These are phyloP conservation scores for Tryphoninae sp. DNA, from an alignment of 2,888 invertebrate species.

Conservation along the genomic window DNA sequence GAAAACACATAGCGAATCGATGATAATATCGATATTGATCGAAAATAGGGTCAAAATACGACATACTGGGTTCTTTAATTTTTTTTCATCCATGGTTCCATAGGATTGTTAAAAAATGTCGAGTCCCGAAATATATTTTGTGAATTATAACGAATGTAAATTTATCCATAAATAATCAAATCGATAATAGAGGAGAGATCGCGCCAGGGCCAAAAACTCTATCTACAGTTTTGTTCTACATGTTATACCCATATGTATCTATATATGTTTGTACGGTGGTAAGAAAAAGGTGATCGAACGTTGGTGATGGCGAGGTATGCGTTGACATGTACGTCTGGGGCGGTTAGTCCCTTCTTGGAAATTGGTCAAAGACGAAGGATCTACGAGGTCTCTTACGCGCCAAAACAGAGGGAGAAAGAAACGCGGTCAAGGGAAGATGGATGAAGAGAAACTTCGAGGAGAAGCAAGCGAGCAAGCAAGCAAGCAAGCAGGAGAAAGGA, in stretches of 20 bases:
- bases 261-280: neutral
- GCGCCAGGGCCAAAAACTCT: too few species aligned
- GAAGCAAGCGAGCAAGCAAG: neutral
- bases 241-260: neutral
- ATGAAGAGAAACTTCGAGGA: conserved; percentile 33
- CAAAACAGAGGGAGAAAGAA: conserved; percentile 38
- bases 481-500: conserved; percentile 2
- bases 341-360: conserved; percentile 72
- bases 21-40: too few species aligned
- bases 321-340: conserved; percentile 61
- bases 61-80: too few species aligned
- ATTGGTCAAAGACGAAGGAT: conserved; percentile 65
- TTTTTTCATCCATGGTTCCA: too few species aligned
- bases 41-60: too few species aligned
- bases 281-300: neutral
- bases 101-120: too few species aligned
- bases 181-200: too few species aligned
- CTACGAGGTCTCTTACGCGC: conserved; percentile 55
- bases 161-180: too few species aligned
- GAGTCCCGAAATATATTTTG: too few species aligned
- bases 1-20: too few species aligned
- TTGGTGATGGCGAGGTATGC: conserved; percentile 35
- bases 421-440: conserved; percentile 46
- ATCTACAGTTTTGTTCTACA: neutral
- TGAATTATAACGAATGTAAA: too few species aligned